Evolutionary conservation across 2,113 vertebrate genomes (phyloP), one percentile per base, ranked within the genome.

Genomic region (Corydoras sp.): DNA sequence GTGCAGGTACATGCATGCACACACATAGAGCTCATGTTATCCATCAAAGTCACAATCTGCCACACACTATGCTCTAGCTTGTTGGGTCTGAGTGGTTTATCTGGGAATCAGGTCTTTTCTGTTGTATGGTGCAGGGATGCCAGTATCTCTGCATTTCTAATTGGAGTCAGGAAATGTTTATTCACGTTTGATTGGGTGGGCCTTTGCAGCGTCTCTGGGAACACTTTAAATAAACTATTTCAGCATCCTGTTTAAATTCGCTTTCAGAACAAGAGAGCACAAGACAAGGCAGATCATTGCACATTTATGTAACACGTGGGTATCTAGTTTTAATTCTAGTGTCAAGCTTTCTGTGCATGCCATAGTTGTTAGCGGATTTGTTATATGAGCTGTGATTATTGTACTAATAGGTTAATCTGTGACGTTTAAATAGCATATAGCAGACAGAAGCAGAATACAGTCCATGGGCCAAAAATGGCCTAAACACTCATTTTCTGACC

Each of bases 111-210:
- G 24, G 58, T 71, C 69, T 72, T 80, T 70, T 81, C 76, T 78
- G 65, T 64, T 59, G 78, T 72, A 77, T 15, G 60, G 68, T 76
- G 67, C 70, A 65, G 78, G 80, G 81, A 81, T 74, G 82, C 68
- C 69, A 71, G 78, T 86, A 84, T 88, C 86, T 88, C 84, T 87
- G 82, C 86, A 85, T 88, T 88, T 86, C 88, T 87, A 89, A 91
- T 92, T 90, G 90, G 85, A 88, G 84, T 86, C 89, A 91, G 92
- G 92, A 94, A 94, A 91, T 92, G 91, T 92, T 93, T 92, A 88
- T 92, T 90, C 87, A 86, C 84, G 85, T 91, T 89, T 83, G 83
- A 87, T 87, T 90, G 91, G 91, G 90, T 92, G 91, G 91, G 88
- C 87, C 86, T 84, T 76, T 85, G 86, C 83, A 83, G 79, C 82